These are phyloP conservation scores for Anodontia alba DNA, from an alignment of 2,888 invertebrate species.

Conservation along the genomic window DNA sequence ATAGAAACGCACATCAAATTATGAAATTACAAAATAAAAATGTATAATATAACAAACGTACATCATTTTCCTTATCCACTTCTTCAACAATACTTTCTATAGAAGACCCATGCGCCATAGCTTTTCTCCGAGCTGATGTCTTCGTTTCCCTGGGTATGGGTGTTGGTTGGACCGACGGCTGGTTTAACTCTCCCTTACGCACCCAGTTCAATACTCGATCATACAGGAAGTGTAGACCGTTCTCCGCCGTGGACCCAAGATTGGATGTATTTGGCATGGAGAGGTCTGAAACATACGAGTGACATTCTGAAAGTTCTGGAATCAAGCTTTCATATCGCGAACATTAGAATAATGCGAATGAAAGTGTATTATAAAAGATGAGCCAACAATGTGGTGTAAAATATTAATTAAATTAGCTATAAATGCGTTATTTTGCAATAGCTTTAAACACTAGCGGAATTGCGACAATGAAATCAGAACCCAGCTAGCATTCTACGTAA, in stretches of 20 bases:
- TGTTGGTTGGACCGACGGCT: conserved; percentile 47
- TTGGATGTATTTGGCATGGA: conserved; percentile 40
- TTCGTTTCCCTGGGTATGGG: conserved; percentile 56
- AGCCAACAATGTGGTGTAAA: too few species aligned
- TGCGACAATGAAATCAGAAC: too few species aligned
- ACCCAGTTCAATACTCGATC: conserved; percentile 72
- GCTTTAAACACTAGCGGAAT: too few species aligned
- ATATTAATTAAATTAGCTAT: too few species aligned
- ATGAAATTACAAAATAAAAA: too few species aligned
- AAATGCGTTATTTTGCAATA: too few species aligned
- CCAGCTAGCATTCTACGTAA: too few species aligned
- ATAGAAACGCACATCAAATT: too few species aligned
- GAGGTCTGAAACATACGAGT: conserved; percentile 20
- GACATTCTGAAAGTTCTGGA: background rate
- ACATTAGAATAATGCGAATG: too few species aligned
- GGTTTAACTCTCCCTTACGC: conserved; percentile 59
- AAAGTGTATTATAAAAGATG: too few species aligned
- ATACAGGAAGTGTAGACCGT: conserved; percentile 67
- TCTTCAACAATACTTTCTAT: conserved; percentile 58
- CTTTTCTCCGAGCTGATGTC: conserved; percentile 50
- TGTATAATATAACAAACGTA: too few species aligned
- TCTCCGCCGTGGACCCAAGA: conserved; percentile 61
- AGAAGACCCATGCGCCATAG: conserved; percentile 53
- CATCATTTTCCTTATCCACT: conserved; percentile 55
- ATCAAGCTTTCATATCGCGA: too few species aligned